phyloP scores from a whole-genome alignment of 2,113 vertebrate genomes.

The Colius striatus region DNA sequence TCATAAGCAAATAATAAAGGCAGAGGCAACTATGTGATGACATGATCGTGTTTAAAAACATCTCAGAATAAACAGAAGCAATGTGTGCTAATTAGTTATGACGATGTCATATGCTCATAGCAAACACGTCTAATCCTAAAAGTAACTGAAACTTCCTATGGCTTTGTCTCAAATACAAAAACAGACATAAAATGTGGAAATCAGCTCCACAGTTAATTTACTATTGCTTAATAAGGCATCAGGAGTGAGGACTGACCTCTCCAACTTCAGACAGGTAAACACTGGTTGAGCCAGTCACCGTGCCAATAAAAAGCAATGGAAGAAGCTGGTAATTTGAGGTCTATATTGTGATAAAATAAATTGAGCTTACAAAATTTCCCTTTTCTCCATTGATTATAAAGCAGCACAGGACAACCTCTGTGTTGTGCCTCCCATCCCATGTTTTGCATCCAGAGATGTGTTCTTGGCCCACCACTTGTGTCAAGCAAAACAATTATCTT shows the following conservation, averaged over 20 bases:
- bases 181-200: background rate
- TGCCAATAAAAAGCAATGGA: background rate
- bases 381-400: background rate
- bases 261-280: background rate
- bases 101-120: background rate
- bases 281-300: background rate
- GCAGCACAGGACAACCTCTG: background rate
- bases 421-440: background rate
- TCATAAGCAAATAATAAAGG: slow-evolving; percentile 25
- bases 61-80: slow-evolving; percentile 31
- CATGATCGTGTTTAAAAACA: background rate
- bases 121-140: background rate
- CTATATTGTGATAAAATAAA: background rate
- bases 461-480: background rate
- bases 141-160: background rate
- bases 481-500: background rate
- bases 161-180: background rate
- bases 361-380: background rate
- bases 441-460: background rate
- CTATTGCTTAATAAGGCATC: background rate
- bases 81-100: background rate
- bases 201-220: background rate
- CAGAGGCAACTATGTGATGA: background rate
- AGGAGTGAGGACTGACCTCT: background rate
- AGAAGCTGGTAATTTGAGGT: background rate